Percentiles rank a stretch among this genome's conserved stretches.
Evolutionary conservation across 2,797 vertebrate species (phyloP).

Genomic region (Enteromius mattozi): DNA sequence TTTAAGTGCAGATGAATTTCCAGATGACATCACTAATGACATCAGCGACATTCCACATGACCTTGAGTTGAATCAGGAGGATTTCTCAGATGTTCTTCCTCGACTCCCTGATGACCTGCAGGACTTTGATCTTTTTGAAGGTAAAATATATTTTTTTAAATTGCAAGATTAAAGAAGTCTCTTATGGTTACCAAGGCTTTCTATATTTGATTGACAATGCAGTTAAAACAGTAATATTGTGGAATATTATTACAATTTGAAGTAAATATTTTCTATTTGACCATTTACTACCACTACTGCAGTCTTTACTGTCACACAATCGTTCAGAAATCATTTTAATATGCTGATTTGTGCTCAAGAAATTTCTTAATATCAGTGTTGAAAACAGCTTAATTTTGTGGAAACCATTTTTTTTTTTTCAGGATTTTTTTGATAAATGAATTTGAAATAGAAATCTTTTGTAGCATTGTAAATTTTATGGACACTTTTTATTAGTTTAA

Average conservation of each 20-base stretch:
- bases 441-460: not conserved
- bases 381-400: not conserved
- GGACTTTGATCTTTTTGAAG: conserved; percentile 99
- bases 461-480: not conserved
- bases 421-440: not conserved
- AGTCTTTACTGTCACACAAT: not conserved
- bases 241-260: not conserved
- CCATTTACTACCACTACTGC: not conserved
- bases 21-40: conserved; percentile 97
- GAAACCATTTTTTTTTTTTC: not conserved
- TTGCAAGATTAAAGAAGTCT: not conserved
- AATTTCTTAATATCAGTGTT: not conserved
- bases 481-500: not conserved
- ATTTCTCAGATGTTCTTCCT: conserved; percentile 95
- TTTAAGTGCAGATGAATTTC: conserved; percentile 95
- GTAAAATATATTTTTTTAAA: conserved; percentile 67
- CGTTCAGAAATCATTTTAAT: not conserved
- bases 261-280: not conserved
- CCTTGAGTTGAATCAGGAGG: conserved; percentile 98
- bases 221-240: not conserved
- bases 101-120: conserved; percentile 95
- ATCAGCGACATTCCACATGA: conserved; percentile 99
- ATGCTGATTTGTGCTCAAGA: not conserved
- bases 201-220: not conserved
- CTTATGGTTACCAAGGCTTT: not conserved